These are phyloP conservation scores for Petrolisthes manimaculis DNA, from an alignment of 2,888 invertebrate genomes.

Conservation along the genomic window DNA sequence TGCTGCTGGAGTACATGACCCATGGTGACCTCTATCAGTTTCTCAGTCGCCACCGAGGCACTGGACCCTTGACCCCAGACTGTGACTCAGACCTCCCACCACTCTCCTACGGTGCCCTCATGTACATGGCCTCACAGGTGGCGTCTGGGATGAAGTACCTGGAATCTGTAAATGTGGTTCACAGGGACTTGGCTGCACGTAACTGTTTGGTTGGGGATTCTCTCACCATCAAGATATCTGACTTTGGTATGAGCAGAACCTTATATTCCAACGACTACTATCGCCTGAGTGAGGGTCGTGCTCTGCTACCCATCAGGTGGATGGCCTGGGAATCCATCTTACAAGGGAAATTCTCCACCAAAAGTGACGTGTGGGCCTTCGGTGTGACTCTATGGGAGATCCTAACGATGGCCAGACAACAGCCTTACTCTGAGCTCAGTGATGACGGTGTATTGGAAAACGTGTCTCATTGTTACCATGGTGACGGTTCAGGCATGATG, in stretches of 20 bases:
- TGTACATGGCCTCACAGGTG: conserved; percentile 88
- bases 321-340: conserved; percentile 90
- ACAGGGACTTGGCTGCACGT: conserved; percentile 87
- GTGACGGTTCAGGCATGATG: conserved; percentile 76
- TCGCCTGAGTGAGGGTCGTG: conserved; percentile 75
- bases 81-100: conserved; percentile 24
- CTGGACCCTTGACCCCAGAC: background rate
- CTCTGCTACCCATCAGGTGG: conserved; percentile 85
- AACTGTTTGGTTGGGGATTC: conserved; percentile 86
- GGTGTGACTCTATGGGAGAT: conserved; percentile 91
- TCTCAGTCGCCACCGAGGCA: conserved; percentile 78
- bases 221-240: conserved; percentile 80
- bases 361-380: conserved; percentile 90
- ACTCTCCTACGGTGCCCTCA: conserved; percentile 82
- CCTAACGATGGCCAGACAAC: conserved; percentile 83
- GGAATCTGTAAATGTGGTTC: conserved; percentile 86
- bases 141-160: conserved; percentile 92
- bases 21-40: conserved; percentile 86
- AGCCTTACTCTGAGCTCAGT: conserved; percentile 82
- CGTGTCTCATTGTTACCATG: conserved; percentile 82
- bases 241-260: conserved; percentile 80
- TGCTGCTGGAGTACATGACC: conserved; percentile 89
- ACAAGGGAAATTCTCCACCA: conserved; percentile 86
- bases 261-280: conserved; percentile 84
- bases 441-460: conserved; percentile 88